A percentile compares a stretch with the other conserved stretches of the same genome.
Evolutionary conservation across 2,113 vertebrate species (phyloP).

Genomic region (Ranitomeya variabilis): DNA sequence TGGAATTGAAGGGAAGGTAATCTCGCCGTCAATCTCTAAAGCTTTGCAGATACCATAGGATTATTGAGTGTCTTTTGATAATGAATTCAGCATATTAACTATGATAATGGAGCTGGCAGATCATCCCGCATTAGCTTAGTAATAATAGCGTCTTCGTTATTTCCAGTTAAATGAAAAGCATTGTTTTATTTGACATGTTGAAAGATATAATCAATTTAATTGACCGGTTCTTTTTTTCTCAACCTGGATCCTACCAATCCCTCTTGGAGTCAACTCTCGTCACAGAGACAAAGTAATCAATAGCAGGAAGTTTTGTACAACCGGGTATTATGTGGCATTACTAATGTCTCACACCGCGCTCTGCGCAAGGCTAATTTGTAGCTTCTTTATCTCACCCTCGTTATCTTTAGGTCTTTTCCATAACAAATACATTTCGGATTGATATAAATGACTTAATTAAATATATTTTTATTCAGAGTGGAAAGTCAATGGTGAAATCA

Average conservation of each 20-base stretch:
- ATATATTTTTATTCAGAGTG: constrained; percentile 23
- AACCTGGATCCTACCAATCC: constrained; percentile 22
- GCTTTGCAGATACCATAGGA: constrained; percentile 3
- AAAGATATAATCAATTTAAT: constrained; percentile 51
- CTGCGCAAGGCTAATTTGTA: constrained; percentile 1
- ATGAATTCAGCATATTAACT: constrained; percentile 22
- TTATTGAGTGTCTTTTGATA: neutral
- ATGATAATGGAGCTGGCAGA: constrained; percentile 7
- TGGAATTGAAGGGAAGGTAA: neutral
- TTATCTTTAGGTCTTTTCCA: constrained; percentile 9
- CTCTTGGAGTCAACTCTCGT: constrained; percentile 31
- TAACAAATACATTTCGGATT: constrained; percentile 6
- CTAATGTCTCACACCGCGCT: neutral
- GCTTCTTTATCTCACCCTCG: neutral
- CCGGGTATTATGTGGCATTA: constrained; percentile 12
- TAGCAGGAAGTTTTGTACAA: constrained; percentile 32
- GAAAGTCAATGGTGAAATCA: constrained; percentile 40
- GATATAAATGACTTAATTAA: constrained; percentile 32
- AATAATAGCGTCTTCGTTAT: constrained; percentile 22
- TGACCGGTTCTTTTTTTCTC: constrained; percentile 47
- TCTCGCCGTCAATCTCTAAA: neutral
- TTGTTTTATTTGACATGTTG: constrained; percentile 43
- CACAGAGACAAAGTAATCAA: constrained; percentile 26
- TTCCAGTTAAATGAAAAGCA: constrained; percentile 37
- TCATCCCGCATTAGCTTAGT: neutral